A percentile compares a stretch with the other conserved stretches of the same genome.
Evolutionary conservation across 2,888 invertebrate genomes (phyloP).

Genomic region (Acleris sparsana): DNA sequence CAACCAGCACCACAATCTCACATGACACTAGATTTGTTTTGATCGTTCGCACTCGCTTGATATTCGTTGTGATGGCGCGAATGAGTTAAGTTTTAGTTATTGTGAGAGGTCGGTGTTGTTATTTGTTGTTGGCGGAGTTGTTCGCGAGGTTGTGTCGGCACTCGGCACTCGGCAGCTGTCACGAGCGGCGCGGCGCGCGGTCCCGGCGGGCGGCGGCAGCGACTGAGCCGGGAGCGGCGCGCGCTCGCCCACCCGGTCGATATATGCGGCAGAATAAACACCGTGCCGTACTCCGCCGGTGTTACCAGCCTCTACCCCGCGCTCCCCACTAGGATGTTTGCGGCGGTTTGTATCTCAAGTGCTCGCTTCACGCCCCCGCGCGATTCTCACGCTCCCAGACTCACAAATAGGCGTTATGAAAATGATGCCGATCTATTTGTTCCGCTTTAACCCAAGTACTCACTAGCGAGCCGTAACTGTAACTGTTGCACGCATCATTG

Average conservation of each 20-base stretch:
- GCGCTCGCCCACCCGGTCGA: constrained; percentile 73
- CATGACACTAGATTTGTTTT: constrained; percentile 59
- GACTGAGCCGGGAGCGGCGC: constrained; percentile 71
- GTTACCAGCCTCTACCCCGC: constrained; percentile 59
- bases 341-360: constrained; percentile 56
- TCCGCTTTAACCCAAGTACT: constrained; percentile 27
- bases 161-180: constrained; percentile 59
- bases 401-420: constrained; percentile 49
- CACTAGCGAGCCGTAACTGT: too few relatives aligned
- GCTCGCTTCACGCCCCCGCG: constrained; percentile 39
- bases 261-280: constrained; percentile 82
- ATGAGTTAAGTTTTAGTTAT: background rate
- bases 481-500: too few relatives aligned
- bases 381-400: constrained; percentile 46
- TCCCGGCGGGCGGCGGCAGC: constrained; percentile 52
- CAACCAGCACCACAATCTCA: constrained; percentile 60
- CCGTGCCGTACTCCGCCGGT: constrained; percentile 68
- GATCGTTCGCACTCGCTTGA: constrained; percentile 45
- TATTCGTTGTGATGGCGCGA: background rate
- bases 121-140: constrained; percentile 33
- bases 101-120: constrained; percentile 7
- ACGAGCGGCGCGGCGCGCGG: constrained; percentile 56
- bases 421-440: constrained; percentile 46
- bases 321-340: constrained; percentile 56
- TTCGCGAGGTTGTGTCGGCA: constrained; percentile 49